Evolutionary conservation across 2,113 vertebrate species (phyloP).

Genomic region (Cyrtonyx montezumae): DNA sequence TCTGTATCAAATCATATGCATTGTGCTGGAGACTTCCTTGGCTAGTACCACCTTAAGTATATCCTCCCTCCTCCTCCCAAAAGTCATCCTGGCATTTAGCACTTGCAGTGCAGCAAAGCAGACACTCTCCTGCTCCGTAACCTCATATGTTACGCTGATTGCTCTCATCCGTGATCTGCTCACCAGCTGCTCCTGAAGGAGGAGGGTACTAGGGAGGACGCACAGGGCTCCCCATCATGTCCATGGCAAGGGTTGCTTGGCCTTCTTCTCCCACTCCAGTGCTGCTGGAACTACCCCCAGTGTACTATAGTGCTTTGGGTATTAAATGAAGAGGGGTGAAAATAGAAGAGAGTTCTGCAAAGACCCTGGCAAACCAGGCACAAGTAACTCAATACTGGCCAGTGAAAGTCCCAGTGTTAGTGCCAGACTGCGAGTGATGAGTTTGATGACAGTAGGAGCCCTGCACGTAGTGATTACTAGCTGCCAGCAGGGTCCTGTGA

Average conservation of each 20-base stretch:
- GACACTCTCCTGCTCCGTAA: not conserved
- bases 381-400: not conserved
- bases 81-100: not conserved
- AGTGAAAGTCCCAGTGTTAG: not conserved
- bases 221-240: not conserved
- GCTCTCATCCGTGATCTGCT: constrained; percentile 27
- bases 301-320: accelerated
- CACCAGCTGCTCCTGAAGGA: constrained; percentile 43
- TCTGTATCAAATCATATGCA: accelerated
- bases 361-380: not conserved
- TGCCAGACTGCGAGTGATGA: not conserved
- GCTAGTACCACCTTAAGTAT: not conserved
- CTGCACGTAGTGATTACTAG: not conserved
- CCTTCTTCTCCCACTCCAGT: not conserved
- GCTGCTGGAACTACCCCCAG: not conserved
- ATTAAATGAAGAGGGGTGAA: not conserved
- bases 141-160: not conserved
- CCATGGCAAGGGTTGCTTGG: not conserved
- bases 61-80: not conserved
- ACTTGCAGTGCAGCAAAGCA: not conserved
- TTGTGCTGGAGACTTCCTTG: not conserved
- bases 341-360: not conserved
- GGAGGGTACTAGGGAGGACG: not conserved
- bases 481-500: not conserved
- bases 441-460: not conserved